These are phyloP conservation scores for Embidobia sp. DNA, from an alignment of 2,888 invertebrate genomes.

Conservation along the genomic window DNA sequence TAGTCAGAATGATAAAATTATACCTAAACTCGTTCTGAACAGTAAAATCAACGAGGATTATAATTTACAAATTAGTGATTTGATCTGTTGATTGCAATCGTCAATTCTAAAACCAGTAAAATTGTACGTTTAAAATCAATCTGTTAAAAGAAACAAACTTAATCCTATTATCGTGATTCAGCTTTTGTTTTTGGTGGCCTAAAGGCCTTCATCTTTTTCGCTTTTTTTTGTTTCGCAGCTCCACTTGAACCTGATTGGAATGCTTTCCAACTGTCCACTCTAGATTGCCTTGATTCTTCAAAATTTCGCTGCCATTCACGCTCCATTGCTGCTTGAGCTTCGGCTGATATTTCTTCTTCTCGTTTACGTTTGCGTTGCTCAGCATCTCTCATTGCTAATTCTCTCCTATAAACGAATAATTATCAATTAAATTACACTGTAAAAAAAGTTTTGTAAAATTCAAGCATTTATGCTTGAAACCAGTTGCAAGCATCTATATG, in stretches of 20 bases:
- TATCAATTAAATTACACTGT: not conserved
- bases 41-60: slow-evolving; percentile 21
- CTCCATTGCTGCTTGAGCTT: slow-evolving; percentile 93
- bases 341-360: slow-evolving; percentile 95
- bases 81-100: slow-evolving; percentile 5
- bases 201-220: slow-evolving; percentile 91
- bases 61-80: slow-evolving; percentile 3
- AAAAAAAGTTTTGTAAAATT: too few species aligned
- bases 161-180: slow-evolving; percentile 89
- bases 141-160: slow-evolving; percentile 1
- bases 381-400: slow-evolving; percentile 93
- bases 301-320: slow-evolving; percentile 99
- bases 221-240: slow-evolving; percentile 88
- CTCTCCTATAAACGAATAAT: slow-evolving; percentile 83
- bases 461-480: too few species aligned
- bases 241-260: slow-evolving; percentile 87
- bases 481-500: too few species aligned
- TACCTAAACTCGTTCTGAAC: slow-evolving; percentile 14
- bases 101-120: slow-evolving; percentile 7
- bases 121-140: slow-evolving; percentile 3
- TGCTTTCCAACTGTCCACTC: slow-evolving; percentile 96
- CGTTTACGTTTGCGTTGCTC: slow-evolving; percentile 97
- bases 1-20: slow-evolving; percentile 39
- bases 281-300: slow-evolving; percentile 96
- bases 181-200: slow-evolving; percentile 97